These are phyloP conservation scores for honey bee (Apis mellifera) DNA, from an alignment of 1,140 invertebrate species.

Conservation along the genomic window DNA sequence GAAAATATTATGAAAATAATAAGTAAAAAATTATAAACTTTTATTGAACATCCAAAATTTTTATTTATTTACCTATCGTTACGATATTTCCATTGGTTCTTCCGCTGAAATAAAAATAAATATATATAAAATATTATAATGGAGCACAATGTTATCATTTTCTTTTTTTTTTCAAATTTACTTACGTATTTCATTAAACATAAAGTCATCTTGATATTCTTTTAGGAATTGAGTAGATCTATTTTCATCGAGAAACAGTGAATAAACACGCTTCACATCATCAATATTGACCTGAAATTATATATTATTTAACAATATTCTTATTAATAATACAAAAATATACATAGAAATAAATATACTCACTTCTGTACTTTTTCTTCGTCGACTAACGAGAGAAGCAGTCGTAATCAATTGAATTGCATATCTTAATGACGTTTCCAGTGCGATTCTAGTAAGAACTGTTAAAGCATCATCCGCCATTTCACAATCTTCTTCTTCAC, in stretches of 20 bases:
- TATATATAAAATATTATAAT: neutral
- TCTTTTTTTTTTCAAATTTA: conserved; percentile 35
- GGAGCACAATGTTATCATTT: too few relatives aligned
- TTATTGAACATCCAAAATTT: neutral
- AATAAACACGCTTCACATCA: conserved; percentile 97
- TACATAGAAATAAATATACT: neutral
- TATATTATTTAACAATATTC: neutral
- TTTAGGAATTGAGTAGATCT: conserved; percentile 96
- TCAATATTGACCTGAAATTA: conserved; percentile 87
- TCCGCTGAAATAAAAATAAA: conserved; percentile 61
- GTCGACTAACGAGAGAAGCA: conserved; percentile 92
- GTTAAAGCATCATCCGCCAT: conserved; percentile 95
- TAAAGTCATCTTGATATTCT: conserved; percentile 97
- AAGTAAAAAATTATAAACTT: conserved; percentile 1
- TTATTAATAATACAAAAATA: neutral
- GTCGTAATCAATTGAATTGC: conserved; percentile 99
- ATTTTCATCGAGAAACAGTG: conserved; percentile 96
- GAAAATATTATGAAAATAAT: neutral
- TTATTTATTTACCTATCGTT: conserved; percentile 39
- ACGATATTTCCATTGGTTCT: conserved; percentile 70
- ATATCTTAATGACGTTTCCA: conserved; percentile 96
- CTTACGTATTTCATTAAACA: conserved; percentile 89
- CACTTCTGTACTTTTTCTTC: conserved; percentile 92
- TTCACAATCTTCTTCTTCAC: conserved; percentile 98
- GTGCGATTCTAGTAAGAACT: conserved; percentile 95